Base-by-base conservation (phyloP, 1,140 invertebrate species). In the Bombus waltoni region DNA sequence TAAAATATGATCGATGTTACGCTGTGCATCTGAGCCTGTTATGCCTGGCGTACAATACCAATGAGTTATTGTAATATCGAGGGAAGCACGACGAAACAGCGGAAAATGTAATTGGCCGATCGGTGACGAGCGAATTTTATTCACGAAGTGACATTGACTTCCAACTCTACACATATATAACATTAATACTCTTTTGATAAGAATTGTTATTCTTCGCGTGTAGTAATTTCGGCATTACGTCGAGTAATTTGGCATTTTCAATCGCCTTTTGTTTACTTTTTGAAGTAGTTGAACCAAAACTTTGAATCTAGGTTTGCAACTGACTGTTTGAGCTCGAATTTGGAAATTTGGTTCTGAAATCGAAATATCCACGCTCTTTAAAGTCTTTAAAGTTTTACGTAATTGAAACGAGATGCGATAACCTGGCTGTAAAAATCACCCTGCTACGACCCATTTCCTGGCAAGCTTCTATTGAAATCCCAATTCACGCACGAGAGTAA, bases 1-100 rank as follows among this genome's bases (percentile, higher is more conserved):
- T 79, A 79, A 79, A 84, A 80, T 84, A 72, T 79, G 83, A 84
- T 84, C 71, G 83, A 84, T 84, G 76, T 72, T 80, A 25, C 32
- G 32, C 25, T 28, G 35, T 42, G 40, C 32, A 59, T 72, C 76
- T 79, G 66, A 47, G 40, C 76, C 83, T 10, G 75, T 71, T 79
- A n/a, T 59, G 9, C 9, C 22, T 2, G 11, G 38, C 66, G 40
- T n/a, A 65, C 83, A 71, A 62, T 78, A 47, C 47, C 47, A 78
- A 72, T 72, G 75, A 79, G 72, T 84, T 84, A 84, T 59, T 32
- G 68, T 71, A 84, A 84, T 84, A 11, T 47, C 66, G 2, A 18
- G 8, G 59, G 18, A 83, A 70, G 47, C 53, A 0, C 42, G n/a
- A 4, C 15, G 6, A 28, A 44, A 66, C 75, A 15, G 3, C 44